phyloP scores from a whole-genome alignment of 1,140 invertebrate genomes.

The Frieseomelitta varia region DNA sequence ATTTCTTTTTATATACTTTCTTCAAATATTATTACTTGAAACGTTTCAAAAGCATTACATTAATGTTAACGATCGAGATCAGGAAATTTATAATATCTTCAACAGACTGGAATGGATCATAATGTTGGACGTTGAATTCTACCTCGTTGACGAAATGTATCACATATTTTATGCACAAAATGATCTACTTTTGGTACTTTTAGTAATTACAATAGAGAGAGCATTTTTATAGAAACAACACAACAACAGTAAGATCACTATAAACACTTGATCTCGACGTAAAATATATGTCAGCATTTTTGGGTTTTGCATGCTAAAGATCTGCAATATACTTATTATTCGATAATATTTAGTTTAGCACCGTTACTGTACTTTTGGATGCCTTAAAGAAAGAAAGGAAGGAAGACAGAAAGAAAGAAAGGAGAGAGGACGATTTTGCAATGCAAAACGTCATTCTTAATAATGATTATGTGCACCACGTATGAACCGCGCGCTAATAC shows the following conservation, averaged over 20 bases:
- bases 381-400: background rate
- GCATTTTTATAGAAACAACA: background rate
- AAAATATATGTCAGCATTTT: background rate
- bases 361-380: background rate
- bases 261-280: background rate
- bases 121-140: too few species aligned
- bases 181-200: background rate
- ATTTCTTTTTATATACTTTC: background rate
- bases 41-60: background rate
- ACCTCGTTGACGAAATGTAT: too few species aligned
- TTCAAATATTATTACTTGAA: background rate
- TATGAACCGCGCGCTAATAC: constrained; percentile 54
- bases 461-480: constrained; percentile 50
- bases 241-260: background rate
- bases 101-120: background rate
- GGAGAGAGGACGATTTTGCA: constrained; percentile 5
- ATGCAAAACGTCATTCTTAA: constrained; percentile 60
- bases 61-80: background rate
- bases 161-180: background rate
- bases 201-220: background rate
- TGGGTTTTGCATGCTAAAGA: background rate
- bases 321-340: background rate
- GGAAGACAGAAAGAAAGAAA: background rate
- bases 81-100: background rate
- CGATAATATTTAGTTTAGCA: background rate